Percentiles rank a stretch among this genome's conserved stretches.
These are phyloP conservation scores for Apis laboriosa DNA, from an alignment of 1,140 invertebrate species.

Conservation along the genomic window DNA sequence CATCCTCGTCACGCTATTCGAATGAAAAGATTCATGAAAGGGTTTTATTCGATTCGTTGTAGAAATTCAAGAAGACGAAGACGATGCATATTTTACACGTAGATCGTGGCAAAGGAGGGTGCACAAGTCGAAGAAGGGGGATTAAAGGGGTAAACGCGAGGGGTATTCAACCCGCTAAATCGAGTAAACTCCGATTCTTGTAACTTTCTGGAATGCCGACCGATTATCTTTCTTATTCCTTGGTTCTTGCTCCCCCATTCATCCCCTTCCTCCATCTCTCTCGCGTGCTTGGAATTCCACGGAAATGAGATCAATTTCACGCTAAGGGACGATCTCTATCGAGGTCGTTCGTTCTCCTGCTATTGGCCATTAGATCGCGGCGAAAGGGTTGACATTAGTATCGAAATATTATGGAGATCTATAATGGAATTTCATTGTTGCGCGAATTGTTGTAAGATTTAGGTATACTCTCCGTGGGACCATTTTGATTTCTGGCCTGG, in stretches of 20 bases:
- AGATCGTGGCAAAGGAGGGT: background rate
- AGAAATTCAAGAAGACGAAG: conserved; percentile 53
- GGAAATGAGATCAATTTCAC: conserved; percentile 7
- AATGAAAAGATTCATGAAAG: conserved; percentile 57
- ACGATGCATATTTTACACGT: conserved; percentile 32
- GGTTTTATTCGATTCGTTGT: conserved; percentile 59
- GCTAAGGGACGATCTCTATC: background rate
- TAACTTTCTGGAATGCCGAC: conserved; percentile 53
- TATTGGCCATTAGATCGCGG: background rate
- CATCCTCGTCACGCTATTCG: background rate
- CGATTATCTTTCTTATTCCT: conserved; percentile 44
- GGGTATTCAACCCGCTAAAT: conserved; percentile 58
- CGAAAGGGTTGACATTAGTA: too few relatives aligned
- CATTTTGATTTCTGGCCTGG: background rate
- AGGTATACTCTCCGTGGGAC: conserved; percentile 5
- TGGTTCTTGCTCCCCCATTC: background rate
- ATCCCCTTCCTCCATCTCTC: conserved; percentile 3
- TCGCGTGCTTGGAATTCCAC: background rate
- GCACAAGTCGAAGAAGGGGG: background rate
- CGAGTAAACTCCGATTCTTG: conserved; percentile 60
- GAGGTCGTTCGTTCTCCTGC: background rate
- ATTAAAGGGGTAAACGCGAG: conserved; percentile 14
- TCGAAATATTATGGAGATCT: background rate
- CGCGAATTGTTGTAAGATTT: conserved; percentile 23
- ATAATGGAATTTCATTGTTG: conserved; percentile 22